These are phyloP conservation scores for Aspidiotus rigidus DNA, from an alignment of 2,888 invertebrate genomes.

Conservation along the genomic window DNA sequence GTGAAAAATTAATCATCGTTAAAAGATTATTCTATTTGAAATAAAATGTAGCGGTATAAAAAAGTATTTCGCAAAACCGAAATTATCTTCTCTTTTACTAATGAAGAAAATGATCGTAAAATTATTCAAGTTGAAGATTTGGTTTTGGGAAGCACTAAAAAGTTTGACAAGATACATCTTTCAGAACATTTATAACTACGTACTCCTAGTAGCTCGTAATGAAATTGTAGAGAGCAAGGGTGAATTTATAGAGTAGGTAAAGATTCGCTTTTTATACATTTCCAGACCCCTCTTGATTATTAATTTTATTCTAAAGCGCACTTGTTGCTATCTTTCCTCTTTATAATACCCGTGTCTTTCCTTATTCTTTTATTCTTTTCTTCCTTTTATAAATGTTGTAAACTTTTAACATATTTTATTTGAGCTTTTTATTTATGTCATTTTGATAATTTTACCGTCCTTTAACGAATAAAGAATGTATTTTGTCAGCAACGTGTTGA, in stretches of 20 bases:
- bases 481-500: constrained; percentile 20
- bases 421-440: constrained; percentile 31
- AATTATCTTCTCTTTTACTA: too few species aligned
- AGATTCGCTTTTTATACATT: constrained; percentile 29
- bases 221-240: constrained; percentile 31
- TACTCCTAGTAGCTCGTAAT: constrained; percentile 23
- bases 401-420: constrained; percentile 33
- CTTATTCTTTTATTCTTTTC: constrained; percentile 26
- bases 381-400: constrained; percentile 29
- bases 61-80: too few species aligned
- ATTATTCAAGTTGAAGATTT: neutral
- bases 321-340: constrained; percentile 33
- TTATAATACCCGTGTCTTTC: constrained; percentile 32
- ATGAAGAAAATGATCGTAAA: neutral
- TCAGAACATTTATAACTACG: constrained; percentile 32
- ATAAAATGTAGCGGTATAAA: too few species aligned
- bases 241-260: constrained; percentile 32
- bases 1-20: too few species aligned
- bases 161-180: constrained; percentile 30
- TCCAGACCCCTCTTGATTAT: constrained; percentile 31
- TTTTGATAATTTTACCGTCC: constrained; percentile 18
- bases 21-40: too few species aligned
- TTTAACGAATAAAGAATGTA: constrained; percentile 5
- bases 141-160: constrained; percentile 25
- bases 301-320: constrained; percentile 33